Percentiles rank a stretch among this genome's conserved stretches.
phyloP scores from a whole-genome alignment of 2,113 vertebrate genomes.

The Oostethus manadensis region DNA sequence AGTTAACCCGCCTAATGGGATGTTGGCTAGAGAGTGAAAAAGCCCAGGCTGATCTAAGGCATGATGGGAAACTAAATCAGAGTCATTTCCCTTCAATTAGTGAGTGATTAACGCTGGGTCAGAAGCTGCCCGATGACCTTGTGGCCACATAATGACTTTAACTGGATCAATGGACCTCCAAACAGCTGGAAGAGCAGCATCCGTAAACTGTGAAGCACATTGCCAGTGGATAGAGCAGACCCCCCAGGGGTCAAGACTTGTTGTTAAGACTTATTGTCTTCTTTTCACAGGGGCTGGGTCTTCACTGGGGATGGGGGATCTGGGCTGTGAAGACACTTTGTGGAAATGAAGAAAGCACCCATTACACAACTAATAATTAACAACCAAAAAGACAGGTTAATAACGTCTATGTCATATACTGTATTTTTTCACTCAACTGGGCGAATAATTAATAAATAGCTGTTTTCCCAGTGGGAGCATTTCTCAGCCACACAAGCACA shows the following conservation, averaged over 20 bases:
- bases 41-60: conserved; percentile 13
- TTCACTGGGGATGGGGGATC: no score
- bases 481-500: no score
- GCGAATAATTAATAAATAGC: no score
- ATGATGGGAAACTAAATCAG: conserved; percentile 51
- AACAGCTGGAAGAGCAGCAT: conserved; percentile 17
- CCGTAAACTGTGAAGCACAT: neutral
- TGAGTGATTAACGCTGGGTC: conserved; percentile 62
- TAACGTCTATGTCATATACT: no score
- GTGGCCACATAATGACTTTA: conserved; percentile 51
- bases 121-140: conserved; percentile 51
- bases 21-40: conserved; percentile 19
- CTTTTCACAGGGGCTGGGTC: no score
- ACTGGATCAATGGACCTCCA: conserved; percentile 50
- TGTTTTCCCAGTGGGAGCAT: no score
- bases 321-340: no score
- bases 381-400: no score
- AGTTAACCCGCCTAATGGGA: conserved; percentile 38
- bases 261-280: neutral
- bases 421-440: no score
- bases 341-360: no score
- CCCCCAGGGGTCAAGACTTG: neutral
- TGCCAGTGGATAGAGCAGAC: neutral
- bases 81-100: conserved; percentile 65
- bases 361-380: no score